Evolutionary conservation across 2,113 vertebrate species (phyloP), one percentile per base, ranked within the genome.

Genomic region (Nothoprocta pentlandii): DNA sequence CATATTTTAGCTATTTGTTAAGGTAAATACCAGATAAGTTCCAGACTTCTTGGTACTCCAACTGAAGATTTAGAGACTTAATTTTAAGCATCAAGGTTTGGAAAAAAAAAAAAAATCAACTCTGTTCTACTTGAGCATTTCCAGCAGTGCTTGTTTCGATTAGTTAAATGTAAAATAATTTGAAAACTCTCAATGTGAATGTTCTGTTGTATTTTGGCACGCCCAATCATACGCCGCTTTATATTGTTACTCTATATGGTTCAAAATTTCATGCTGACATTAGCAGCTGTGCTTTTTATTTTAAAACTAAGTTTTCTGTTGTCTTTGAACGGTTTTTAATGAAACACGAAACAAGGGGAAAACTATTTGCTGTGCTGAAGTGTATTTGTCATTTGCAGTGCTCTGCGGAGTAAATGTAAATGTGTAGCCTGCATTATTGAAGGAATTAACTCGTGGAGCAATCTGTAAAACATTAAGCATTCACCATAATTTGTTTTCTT

Each of bases 121-220:
- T 19, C 9, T 56, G 39, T 92, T 89, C 81, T 91, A 73, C 78
- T 83, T 74, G 71, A 91, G 49, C 42, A 87, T 41, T 87, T 89
- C 85, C 85, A 78, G 56, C 51, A 83, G 64, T 56, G 68, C 85
- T 82, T 94, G 85, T 87, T 89, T 95, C 89, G 81, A 93, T 95
- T 91, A 95, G 93, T 91, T 95, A 94, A 85, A 91, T 53, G 22
- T 41, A 58, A 85, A 96, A 70, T 87, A 93, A 93, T 94, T 94
- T 94, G 79, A 89, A 93, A 89, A 69, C 39, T 63, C 71, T 91
- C 32, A 77, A n/a, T 89, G 47, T 41, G 16, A 78, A 80, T 70
- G 76, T 83, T 94, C 69, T 71, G 49, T 85, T 92, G n/a, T 69
- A 77, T 94, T 89, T 80, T 82, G 49, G 75, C 49, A 94, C 49